These are phyloP conservation scores for Gymnocheta viridis DNA, from an alignment of 2,888 invertebrate genomes.

Conservation along the genomic window DNA sequence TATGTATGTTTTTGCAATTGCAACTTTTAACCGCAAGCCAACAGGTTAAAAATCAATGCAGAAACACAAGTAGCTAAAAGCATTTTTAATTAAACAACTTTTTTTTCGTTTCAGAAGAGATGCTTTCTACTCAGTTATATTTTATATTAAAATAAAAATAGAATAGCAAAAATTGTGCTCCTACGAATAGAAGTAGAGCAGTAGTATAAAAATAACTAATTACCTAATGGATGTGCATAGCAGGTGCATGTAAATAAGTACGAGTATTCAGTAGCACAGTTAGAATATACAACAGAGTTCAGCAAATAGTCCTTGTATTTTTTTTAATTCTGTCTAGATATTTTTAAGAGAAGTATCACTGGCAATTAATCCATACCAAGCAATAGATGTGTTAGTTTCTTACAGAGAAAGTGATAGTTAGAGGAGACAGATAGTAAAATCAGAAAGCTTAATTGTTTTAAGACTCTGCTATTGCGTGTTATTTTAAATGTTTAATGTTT, in stretches of 20 bases:
- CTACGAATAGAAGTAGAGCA: neutral
- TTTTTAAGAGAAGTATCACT: too few relatives aligned
- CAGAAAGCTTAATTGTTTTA: too few relatives aligned
- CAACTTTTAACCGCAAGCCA: neutral
- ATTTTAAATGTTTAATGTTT: too few relatives aligned
- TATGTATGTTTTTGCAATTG: too few relatives aligned
- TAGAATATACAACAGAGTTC: neutral
- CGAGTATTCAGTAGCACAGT: neutral
- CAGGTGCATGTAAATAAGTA: neutral
- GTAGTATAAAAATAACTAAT: constrained; percentile 29
- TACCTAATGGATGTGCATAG: constrained; percentile 22
- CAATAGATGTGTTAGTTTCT: too few relatives aligned
- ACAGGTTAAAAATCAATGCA: neutral
- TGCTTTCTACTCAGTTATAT: neutral
- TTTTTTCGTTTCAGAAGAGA: neutral
- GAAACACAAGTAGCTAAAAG: neutral
- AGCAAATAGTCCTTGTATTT: neutral
- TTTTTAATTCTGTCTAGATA: neutral
- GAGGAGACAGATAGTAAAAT: too few relatives aligned
- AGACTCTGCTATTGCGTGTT: too few relatives aligned
- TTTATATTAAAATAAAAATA: neutral
- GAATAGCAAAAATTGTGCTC: neutral
- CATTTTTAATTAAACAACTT: constrained; percentile 5
- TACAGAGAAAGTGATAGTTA: too few relatives aligned
- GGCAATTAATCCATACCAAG: too few relatives aligned